Evolutionary conservation across 2,113 vertebrate genomes (phyloP).

Genomic region (Prionailurus viverrinus): DNA sequence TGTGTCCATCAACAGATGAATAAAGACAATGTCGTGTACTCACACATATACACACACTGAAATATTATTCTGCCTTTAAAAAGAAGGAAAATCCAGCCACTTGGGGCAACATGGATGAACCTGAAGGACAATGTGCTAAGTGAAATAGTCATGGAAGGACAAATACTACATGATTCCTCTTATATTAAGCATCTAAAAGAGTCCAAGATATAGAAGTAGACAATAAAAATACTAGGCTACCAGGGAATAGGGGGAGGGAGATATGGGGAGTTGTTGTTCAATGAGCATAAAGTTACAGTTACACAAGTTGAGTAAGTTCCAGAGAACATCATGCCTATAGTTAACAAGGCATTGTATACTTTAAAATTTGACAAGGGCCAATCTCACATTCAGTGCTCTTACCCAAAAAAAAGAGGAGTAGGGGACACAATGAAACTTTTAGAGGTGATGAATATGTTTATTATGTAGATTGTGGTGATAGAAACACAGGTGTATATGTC

Average conservation of each 20-base stretch:
- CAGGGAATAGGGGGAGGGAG: background rate
- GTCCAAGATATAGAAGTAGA: background rate
- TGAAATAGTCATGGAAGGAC: background rate
- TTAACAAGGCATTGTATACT: background rate
- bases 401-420: background rate
- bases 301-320: background rate
- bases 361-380: background rate
- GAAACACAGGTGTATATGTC: background rate
- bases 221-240: background rate
- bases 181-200: background rate
- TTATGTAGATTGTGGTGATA: background rate
- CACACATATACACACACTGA: too few relatives aligned
- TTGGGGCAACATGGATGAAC: background rate
- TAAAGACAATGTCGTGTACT: too few relatives aligned
- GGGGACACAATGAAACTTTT: background rate
- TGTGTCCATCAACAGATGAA: too few relatives aligned
- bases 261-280: background rate
- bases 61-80: too few relatives aligned
- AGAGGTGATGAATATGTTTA: background rate
- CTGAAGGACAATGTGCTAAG: background rate
- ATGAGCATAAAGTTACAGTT: background rate
- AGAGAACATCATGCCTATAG: background rate
- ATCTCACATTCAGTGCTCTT: background rate
- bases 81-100: background rate
- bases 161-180: background rate